Percentiles rank a stretch among this genome's conserved stretches.
Conservation (phyloP, 1,140 invertebrate species). For the Ceratosolen solmsi region DNA sequence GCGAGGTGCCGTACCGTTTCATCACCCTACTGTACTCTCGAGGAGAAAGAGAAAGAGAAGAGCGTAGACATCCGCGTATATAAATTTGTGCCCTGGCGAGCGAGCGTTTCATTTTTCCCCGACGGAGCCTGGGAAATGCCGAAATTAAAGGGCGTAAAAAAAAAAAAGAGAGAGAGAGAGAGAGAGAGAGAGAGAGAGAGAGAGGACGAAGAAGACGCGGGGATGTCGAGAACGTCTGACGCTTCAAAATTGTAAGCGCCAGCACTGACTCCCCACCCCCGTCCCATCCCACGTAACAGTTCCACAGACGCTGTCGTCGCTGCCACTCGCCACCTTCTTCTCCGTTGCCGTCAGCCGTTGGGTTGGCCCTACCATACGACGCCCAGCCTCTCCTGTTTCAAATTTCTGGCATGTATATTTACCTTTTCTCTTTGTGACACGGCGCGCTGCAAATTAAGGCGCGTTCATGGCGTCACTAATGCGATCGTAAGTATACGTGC, state of each 20-base stretch:
- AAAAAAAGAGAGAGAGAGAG: background rate
- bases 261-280: background rate
- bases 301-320: no score
- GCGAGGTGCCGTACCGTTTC: background rate
- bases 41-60: background rate
- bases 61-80: slow-evolving; percentile 4
- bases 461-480: slow-evolving; percentile 4
- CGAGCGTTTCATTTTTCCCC: slow-evolving; percentile 30
- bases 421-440: slow-evolving; percentile 29
- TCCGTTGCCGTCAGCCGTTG: background rate
- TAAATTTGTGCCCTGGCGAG: background rate
- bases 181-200: background rate
- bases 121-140: background rate
- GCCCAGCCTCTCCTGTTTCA: slow-evolving; percentile 3
- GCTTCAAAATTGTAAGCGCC: slow-evolving; percentile 16
- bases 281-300: no score
- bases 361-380: background rate
- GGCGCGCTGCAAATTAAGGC: slow-evolving; percentile 36
- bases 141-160: slow-evolving; percentile 41
- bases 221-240: slow-evolving; percentile 15
- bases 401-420: slow-evolving; percentile 29
- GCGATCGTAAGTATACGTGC: slow-evolving; percentile 19
- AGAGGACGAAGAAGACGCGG: background rate
- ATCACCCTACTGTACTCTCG: background rate
- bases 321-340: no score